Conservation (phyloP, 2,888 invertebrate genomes). For the Schrankia costaestrigalis region DNA sequence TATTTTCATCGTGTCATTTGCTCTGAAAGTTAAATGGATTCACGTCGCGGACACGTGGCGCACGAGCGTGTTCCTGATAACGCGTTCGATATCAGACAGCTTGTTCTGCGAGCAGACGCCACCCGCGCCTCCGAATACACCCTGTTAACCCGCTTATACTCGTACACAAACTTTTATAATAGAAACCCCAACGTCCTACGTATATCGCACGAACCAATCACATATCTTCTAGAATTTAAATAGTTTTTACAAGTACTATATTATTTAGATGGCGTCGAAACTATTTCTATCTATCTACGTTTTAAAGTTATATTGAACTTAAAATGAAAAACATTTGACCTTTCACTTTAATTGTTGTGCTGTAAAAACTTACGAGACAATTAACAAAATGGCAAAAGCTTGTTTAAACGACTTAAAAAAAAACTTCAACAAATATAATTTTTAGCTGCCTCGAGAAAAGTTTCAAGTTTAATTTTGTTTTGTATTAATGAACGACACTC, state of each 20-base stretch:
- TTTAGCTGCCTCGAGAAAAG: too few relatives aligned
- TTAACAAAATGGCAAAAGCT: slow-evolving; percentile 24
- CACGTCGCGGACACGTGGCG: slow-evolving; percentile 35
- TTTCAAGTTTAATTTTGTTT: too few relatives aligned
- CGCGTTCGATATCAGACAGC: slow-evolving; percentile 15
- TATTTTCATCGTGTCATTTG: slow-evolving; percentile 39
- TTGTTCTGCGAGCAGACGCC: slow-evolving; percentile 19
- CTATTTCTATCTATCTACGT: too few relatives aligned
- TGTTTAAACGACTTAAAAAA: slow-evolving; percentile 28
- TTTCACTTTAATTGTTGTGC: too few relatives aligned
- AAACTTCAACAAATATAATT: slow-evolving; percentile 21
- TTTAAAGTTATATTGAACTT: too few relatives aligned
- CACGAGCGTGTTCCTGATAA: slow-evolving; percentile 22
- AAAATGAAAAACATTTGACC: too few relatives aligned
- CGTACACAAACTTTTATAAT: slow-evolving; percentile 74
- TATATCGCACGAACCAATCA: slow-evolving; percentile 69
- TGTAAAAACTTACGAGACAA: slow-evolving; percentile 24
- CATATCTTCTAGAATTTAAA: slow-evolving; percentile 73
- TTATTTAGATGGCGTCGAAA: slow-evolving; percentile 41
- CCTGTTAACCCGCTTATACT: slow-evolving; percentile 55
- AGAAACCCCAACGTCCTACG: slow-evolving; percentile 52
- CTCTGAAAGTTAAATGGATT: slow-evolving; percentile 44
- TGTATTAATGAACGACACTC: too few relatives aligned
- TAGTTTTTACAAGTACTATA: too few relatives aligned
- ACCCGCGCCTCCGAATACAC: slow-evolving; percentile 18